Base-by-base conservation (phyloP, 1,140 invertebrate genomes). In the Drosophila nebulosa region DNA sequence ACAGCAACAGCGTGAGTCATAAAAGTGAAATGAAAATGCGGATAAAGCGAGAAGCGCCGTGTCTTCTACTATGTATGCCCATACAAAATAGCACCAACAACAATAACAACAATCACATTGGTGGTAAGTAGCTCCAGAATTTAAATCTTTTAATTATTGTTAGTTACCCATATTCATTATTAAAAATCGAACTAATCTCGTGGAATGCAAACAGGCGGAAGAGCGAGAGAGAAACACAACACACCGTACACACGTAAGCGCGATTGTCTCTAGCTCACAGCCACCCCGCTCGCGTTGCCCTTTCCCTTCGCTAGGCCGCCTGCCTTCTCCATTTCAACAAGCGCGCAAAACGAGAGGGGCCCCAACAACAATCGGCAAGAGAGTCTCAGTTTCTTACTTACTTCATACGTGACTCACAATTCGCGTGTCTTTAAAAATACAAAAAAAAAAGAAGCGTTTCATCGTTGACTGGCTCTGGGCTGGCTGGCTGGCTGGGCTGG, bases 1-100 rank as follows among this genome's bases (percentile, higher is more conserved):
- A 90, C 69, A 81, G 86, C 79, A 81, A 78, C 81, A 89, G 81
- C 80, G 90, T 91, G 90, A 91, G 78, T 91, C 90, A 91, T 89
- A 91, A 85, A 90, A 91, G 90, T 86, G 78, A 90, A 91, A 88
- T 91, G 79, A 93, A 92, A 77, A 95, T 94, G 94, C 93, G 94
- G 92, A 93, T 94, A 83, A 95, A 94, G 91, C 92, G 94, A 89
- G 92, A 93, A 88, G 93, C 93, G 64, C 93, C 94, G 76, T 94
- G 94, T 80, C 92, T 94, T 61, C 93, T 94, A 30, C 90, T 94
- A 72, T 93, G 94, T 61, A 92, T 93, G 75, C 93, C 94, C 64
- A 84, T 94, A 50, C 65, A 63, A 86, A 88, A 74, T 67, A 88
- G 79, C 64, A 50, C 74, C 68, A 73, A 78, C 56, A 84, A 63